Base-by-base conservation (phyloP, 2,113 vertebrate genomes). In the Zapus hudsonius region DNA sequence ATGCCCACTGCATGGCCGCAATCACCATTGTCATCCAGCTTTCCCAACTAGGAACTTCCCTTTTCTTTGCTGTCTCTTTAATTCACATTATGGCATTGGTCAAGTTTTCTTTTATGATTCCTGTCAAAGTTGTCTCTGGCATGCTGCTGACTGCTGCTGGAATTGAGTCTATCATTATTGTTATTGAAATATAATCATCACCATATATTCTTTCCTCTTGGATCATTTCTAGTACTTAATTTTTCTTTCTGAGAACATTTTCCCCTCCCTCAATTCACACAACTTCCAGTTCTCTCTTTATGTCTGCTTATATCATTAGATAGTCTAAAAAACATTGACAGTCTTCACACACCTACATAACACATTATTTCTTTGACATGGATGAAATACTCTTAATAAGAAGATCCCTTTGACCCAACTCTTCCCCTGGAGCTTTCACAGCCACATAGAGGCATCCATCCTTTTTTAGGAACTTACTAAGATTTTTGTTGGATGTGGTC, bases 1-100 rank as follows among this genome's bases (percentile, higher is more conserved):
- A 33, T 19, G 1, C 12, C 44, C 13, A 59, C 7, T 0, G 9
- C 5, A 0, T 0, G 7, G 17, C 47, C 23, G 44, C 29, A 15
- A 17, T 82, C 29, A 42, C 55, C 19, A 40, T 5, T 0, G 0
- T 31, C 13, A 17, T 75, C 55, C 33, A 42, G 38, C 27, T 67
- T 19, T 3, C 47, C 44, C 42, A n/a, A 73, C 17, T 42, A 73
- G 66, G 67, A 70, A 76, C 27, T 13, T 66, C 3, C 36, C 11
- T 63, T 22, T 59, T 55, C 31, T 67, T 36, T 55, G 52, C n/a
- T 63, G 3, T 36, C 4, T 59, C 17, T 40, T 66, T 81, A 38
- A n/a, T 20, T 29, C n/a, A 19, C 13, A 20, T 52, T 31, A 22
- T 69, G 23, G 16, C 40, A 80, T 23, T 42, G 36, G 7, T 42